phyloP scores from a whole-genome alignment of 64 coral and sea anemone species.

The Porites australiensis region DNA sequence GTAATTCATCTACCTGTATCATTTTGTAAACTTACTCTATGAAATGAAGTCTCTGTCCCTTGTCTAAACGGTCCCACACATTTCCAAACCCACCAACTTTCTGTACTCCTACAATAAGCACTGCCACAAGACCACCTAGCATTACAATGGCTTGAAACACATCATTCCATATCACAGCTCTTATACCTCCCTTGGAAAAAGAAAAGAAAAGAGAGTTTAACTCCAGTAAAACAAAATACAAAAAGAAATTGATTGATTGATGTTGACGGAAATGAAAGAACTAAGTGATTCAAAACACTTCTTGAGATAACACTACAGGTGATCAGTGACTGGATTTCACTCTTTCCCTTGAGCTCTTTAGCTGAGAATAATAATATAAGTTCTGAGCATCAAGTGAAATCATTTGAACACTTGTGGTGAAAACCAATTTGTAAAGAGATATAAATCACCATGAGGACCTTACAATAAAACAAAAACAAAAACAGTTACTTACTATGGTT shows the following conservation, averaged over 20 bases:
- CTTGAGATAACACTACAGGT: too few species aligned
- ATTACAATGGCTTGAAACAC: slow-evolving; percentile 96
- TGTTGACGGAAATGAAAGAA: too few species aligned
- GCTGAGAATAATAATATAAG: too few species aligned
- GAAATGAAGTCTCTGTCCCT: slow-evolving; percentile 74
- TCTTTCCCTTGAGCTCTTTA: too few species aligned
- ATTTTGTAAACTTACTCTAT: slow-evolving; percentile 63
- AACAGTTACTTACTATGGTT: slow-evolving; percentile 83
- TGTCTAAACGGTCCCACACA: slow-evolving; percentile 83
- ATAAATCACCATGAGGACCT: too few species aligned
- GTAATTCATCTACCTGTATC: not conserved
- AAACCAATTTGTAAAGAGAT: too few species aligned
- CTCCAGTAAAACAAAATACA: too few species aligned
- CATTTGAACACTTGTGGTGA: too few species aligned
- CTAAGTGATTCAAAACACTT: too few species aligned
- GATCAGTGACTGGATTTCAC: too few species aligned
- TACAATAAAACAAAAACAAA: not conserved
- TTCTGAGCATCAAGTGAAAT: too few species aligned
- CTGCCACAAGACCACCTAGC: slow-evolving; percentile 82
- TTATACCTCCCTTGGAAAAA: slow-evolving; percentile 88
- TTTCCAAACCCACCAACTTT: slow-evolving; percentile 93
- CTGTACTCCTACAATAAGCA: slow-evolving; percentile 82
- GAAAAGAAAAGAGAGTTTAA: not conserved
- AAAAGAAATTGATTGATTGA: too few species aligned
- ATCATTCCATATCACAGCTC: slow-evolving; percentile 99